Conservation (phyloP, 2,113 vertebrate genomes). For the Micronisus gabar region DNA sequence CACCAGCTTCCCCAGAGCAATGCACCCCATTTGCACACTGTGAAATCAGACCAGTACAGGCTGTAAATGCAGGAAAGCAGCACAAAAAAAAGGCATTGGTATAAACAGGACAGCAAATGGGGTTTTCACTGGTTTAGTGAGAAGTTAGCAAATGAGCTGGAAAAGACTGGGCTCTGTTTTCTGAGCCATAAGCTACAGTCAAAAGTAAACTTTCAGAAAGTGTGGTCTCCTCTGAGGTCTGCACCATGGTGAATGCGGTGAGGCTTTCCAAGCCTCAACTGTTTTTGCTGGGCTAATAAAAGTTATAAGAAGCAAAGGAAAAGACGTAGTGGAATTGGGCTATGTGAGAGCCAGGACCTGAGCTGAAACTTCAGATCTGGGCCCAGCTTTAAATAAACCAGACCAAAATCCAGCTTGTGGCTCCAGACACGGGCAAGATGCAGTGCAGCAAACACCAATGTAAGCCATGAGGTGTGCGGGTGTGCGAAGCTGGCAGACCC, state of each 20-base stretch:
- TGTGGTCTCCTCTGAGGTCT: not conserved
- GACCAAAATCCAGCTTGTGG: not conserved
- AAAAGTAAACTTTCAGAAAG: not conserved
- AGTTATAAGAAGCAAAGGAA: not conserved
- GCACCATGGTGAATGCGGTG: not conserved
- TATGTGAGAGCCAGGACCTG: not conserved
- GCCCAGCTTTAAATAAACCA: not conserved
- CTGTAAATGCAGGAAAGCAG: not conserved
- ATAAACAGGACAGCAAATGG: not conserved
- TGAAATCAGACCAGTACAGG: not conserved
- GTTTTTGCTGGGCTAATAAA: not conserved
- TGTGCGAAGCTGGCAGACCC: not conserved
- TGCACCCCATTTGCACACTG: rapidly evolving
- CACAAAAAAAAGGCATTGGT: not conserved
- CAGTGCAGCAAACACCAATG: rapidly evolving
- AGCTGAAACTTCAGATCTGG: not conserved
- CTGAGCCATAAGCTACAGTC: not conserved
- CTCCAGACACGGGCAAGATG: not conserved
- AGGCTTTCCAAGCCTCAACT: not conserved
- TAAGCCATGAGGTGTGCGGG: too few species aligned
- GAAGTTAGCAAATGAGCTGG: not conserved
- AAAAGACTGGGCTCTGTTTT: not conserved
- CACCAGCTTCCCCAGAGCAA: not conserved
- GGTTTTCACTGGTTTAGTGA: not conserved
- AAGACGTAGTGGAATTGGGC: not conserved